Conservation (phyloP, 2,113 vertebrate genomes). For the Rhabdomys dilectus region DNA sequence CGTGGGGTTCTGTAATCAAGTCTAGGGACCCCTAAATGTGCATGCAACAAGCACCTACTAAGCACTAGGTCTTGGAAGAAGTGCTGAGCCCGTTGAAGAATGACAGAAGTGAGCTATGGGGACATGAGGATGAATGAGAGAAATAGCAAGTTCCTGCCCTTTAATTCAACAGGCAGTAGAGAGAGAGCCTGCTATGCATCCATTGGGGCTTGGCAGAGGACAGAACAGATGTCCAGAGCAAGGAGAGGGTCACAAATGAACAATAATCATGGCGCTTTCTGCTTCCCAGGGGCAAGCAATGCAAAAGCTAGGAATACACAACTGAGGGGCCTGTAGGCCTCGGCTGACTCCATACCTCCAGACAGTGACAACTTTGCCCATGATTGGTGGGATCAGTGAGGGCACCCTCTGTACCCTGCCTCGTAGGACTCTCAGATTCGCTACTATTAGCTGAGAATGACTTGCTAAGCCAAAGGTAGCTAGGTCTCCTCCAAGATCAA, state of each 20-base stretch:
- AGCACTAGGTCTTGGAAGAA: neutral
- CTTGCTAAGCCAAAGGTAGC: neutral
- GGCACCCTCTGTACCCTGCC: slow-evolving; percentile 51
- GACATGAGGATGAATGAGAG: neutral
- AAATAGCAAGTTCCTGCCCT: neutral
- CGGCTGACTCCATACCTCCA: neutral
- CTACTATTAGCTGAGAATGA: neutral
- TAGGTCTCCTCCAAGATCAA: neutral
- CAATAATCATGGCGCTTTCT: neutral
- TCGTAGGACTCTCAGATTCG: slow-evolving; percentile 29
- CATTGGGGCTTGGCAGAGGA: too few species aligned
- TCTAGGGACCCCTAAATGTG: neutral
- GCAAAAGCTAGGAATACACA: neutral
- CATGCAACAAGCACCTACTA: neutral
- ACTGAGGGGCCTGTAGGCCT: neutral
- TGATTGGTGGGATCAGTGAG: neutral
- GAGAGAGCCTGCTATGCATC: rapidly evolving
- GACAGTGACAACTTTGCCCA: neutral
- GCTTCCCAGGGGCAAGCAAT: neutral
- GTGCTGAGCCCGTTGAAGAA: neutral
- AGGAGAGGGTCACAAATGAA: neutral
- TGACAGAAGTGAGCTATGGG: neutral
- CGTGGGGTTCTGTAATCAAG: neutral
- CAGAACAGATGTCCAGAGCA: neutral
- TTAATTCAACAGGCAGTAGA: neutral